Conservation (phyloP, 1,140 invertebrate species). For the Diorhabda sublineata region DNA sequence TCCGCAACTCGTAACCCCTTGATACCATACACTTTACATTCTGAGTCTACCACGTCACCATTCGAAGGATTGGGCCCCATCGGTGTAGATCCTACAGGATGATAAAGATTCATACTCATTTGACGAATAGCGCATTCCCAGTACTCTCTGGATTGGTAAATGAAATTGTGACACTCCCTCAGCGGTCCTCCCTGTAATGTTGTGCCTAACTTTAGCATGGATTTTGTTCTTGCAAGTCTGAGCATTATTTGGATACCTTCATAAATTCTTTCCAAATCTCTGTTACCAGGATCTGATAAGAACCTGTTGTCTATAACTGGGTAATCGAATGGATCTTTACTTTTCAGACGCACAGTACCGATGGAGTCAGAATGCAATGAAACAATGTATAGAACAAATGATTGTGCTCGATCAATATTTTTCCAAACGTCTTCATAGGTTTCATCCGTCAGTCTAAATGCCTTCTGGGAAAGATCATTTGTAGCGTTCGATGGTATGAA, state of each 20-base stretch:
- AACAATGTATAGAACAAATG: slow-evolving; percentile 24
- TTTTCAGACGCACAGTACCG: slow-evolving; percentile 64
- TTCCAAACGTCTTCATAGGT: slow-evolving; percentile 29
- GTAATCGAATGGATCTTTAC: slow-evolving; percentile 66
- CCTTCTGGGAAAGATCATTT: slow-evolving; percentile 21
- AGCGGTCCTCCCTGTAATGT: slow-evolving; percentile 41
- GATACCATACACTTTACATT: slow-evolving; percentile 45
- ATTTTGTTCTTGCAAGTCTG: slow-evolving; percentile 49
- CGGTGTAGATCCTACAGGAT: slow-evolving; percentile 62
- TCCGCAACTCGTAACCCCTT: slow-evolving; percentile 43
- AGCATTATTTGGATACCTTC: slow-evolving; percentile 51
- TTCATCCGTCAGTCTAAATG: slow-evolving; percentile 25
- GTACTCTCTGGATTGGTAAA: slow-evolving; percentile 30
- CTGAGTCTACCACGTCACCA: slow-evolving; percentile 47
- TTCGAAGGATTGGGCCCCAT: slow-evolving; percentile 49
- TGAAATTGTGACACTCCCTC: slow-evolving; percentile 41
- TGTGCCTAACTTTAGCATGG: slow-evolving; percentile 45
- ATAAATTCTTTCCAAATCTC: slow-evolving; percentile 52
- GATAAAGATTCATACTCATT: slow-evolving; percentile 64
- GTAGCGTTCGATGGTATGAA: slow-evolving; percentile 23
- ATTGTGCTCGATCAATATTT: slow-evolving; percentile 16
- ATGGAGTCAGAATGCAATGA: slow-evolving; percentile 65
- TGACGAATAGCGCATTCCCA: slow-evolving; percentile 27
- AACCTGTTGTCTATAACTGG: slow-evolving; percentile 75
- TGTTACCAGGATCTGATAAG: slow-evolving; percentile 51